These are phyloP conservation scores for Venusia cambrica DNA, from an alignment of 2,888 invertebrate genomes.

Conservation along the genomic window DNA sequence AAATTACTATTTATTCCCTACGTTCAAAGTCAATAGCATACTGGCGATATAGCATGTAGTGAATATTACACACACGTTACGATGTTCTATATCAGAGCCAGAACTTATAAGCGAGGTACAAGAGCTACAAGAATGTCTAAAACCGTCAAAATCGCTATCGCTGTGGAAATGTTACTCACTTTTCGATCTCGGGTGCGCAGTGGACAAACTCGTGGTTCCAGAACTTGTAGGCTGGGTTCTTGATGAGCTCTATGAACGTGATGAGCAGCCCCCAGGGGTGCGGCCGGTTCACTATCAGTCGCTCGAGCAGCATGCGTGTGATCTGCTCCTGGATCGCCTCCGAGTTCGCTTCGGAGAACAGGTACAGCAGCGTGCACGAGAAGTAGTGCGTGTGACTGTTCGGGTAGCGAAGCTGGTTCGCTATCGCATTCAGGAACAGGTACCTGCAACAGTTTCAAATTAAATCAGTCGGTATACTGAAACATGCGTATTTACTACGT, in stretches of 20 bases:
- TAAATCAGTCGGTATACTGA: no score
- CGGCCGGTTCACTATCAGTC: constrained; percentile 98
- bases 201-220: constrained; percentile 99
- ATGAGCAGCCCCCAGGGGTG: constrained; percentile 99
- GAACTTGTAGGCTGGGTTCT: constrained; percentile 98
- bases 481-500: no score
- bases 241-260: constrained; percentile 99
- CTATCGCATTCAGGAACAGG: constrained; percentile 98
- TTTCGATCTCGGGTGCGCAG: constrained; percentile 99
- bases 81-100: no score
- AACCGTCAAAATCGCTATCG: constrained; percentile 6
- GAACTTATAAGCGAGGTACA: no score
- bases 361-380: constrained; percentile 97
- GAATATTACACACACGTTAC: no score
- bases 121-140: no score
- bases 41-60: no score
- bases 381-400: constrained; percentile 99
- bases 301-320: constrained; percentile 96
- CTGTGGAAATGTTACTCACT: constrained; percentile 82
- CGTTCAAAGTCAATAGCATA: no score
- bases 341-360: constrained; percentile 98
- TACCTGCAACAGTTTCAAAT: no score
- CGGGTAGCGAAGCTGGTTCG: constrained; percentile 98
- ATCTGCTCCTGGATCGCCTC: constrained; percentile 99
- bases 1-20: no score